Conservation (phyloP, 2,888 invertebrate genomes). For the Caenorhabditis sp. region DNA sequence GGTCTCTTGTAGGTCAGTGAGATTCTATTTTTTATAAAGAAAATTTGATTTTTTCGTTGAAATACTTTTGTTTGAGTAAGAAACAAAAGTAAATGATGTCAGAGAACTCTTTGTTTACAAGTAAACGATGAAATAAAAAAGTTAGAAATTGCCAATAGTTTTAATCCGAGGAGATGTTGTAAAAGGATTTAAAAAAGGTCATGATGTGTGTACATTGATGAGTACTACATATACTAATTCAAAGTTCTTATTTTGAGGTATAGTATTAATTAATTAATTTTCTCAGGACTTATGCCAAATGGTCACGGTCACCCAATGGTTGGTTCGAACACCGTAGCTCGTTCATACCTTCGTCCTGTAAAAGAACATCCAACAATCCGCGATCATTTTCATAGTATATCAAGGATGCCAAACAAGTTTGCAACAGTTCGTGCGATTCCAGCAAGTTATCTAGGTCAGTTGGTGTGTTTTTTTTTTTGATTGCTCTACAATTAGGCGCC, state of each 20-base stretch:
- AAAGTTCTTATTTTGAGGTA: not conserved
- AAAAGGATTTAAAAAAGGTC: too few relatives aligned
- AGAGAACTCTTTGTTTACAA: too few relatives aligned
- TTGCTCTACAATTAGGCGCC: not conserved
- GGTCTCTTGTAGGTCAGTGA: too few relatives aligned
- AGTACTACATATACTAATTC: too few relatives aligned
- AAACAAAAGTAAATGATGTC: too few relatives aligned
- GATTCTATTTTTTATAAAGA: too few relatives aligned
- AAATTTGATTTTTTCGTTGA: too few relatives aligned
- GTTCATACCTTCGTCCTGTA: constrained; percentile 19
- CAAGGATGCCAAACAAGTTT: constrained; percentile 32
- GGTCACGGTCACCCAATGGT: constrained; percentile 8
- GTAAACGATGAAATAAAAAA: too few relatives aligned
- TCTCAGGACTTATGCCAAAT: constrained; percentile 22
- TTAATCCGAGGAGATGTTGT: too few relatives aligned
- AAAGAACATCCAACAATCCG: constrained; percentile 19
- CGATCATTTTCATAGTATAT: constrained; percentile 29
- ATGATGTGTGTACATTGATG: too few relatives aligned
- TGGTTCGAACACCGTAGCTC: constrained; percentile 25
- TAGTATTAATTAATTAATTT: not conserved
- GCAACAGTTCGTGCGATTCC: constrained; percentile 27
- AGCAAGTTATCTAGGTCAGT: constrained; percentile 27
- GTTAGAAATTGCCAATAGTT: too few relatives aligned
- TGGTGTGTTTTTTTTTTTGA: not conserved
- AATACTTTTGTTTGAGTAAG: too few relatives aligned